Evolutionary conservation across 1,140 invertebrate species (phyloP), one percentile per base, ranked within the genome.

Genomic region (Heterodera schachtii): DNA sequence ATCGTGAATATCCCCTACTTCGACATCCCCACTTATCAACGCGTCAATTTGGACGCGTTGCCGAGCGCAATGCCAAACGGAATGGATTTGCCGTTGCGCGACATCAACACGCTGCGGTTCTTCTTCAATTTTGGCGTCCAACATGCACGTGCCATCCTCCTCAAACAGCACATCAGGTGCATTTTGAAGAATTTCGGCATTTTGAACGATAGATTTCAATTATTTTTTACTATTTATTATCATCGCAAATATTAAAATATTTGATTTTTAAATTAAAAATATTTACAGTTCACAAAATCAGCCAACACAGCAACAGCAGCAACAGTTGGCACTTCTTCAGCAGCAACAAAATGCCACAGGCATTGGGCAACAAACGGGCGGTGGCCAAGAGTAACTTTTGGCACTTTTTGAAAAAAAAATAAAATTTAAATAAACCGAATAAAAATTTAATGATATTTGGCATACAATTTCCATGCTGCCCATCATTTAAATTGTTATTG

Each of bases 101-200:
- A 86, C 47, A 87, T 86, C 46, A 85, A 86, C 67, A 87, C 85
- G 11, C 73, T 86, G 31, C 76, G 84, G 71, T 85, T 86, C 79
- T 86, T 86, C 73, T 86, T 87, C 73, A 86, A 86, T 75, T 86
- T 86, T 71, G 85, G 85, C 31, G 84, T 86, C 41, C 83, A 86
- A 69, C 85, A 86, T 77, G 85, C 85, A 13, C 74, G 86, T 43
- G 75, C 83, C 31, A 86, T 85, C 21, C 78, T 85, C 21, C 82
- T 85, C 9, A 84, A 84, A 6, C 85, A 85, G 47, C 84, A 85
- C 52, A 75, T 85, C 31, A 69, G 57, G 57, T 60, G 16, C 0
- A 60, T 16, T 60, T 19, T 16, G 11, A 60, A 16, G 1, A 19
- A 11, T 16, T 16, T 49, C 47, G 0, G 57, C 57, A 60, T 16